Evolutionary conservation across 2,797 vertebrate genomes (phyloP), one percentile per base, ranked within the genome.

Genomic region (Pseudomugil gertrudae): DNA sequence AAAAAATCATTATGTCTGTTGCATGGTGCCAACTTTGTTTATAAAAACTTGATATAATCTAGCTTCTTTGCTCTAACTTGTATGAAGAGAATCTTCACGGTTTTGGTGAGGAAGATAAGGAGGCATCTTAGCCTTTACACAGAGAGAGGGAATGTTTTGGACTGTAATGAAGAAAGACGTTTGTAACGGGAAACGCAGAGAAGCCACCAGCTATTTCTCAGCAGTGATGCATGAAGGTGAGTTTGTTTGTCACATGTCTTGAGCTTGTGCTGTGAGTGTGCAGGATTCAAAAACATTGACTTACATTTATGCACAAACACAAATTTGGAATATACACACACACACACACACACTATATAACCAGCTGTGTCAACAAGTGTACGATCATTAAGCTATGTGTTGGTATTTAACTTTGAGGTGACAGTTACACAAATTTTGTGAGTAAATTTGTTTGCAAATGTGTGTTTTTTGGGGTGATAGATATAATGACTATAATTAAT

Each of bases 321-420:
- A 40, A 32, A 57, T 71, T 75, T 32, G 51, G 40, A 9, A 63
- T 51, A 21, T 69, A 15, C 62, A 21, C 48, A 60, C 45, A 55
- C 62, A n/a, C 55, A 65, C 50, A 55, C 69, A 72, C 24, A 45
- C 63, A 54, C 61, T 60, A 62, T 45, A 14, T 26, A 9, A 68
- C 71, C 85, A 88, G 84, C 86, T 88, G 85, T 85, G 85, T 88
- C 84, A 87, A 87, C 86, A 89, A 81, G 83, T 87, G 79, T 74
- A 74, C 81, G 65, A 69, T 80, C 63, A 87, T 78, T 77, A 65
- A 73, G 64, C 33, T 58, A 66, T 55, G 30, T 38, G 53, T 19
- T 11, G 48, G 52, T 58, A n/a, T 76, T 69, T 32, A 57, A 75
- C 74, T 79, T 73, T 67, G 58, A 57, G 55, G 53, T 30, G 53